These are phyloP conservation scores for Camptogramma bilineatum DNA, from an alignment of 2,888 invertebrate species.

Conservation along the genomic window DNA sequence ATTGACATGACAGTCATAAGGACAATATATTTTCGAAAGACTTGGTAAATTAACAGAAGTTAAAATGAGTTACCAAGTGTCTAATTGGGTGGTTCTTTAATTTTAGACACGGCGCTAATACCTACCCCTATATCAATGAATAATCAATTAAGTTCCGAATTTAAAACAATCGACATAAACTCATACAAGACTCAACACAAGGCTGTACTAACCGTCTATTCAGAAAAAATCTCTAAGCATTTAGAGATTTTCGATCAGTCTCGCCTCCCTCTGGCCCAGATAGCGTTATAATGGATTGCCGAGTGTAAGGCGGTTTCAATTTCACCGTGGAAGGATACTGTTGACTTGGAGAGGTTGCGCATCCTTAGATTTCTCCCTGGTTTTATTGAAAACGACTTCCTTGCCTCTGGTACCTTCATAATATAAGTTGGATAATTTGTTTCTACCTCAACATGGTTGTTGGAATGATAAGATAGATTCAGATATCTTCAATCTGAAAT, in stretches of 20 bases:
- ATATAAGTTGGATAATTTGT: neutral
- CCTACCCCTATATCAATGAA: too few species aligned
- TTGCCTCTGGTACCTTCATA: neutral
- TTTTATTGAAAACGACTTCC: conserved; percentile 13
- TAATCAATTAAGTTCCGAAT: too few species aligned
- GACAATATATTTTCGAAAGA: too few species aligned
- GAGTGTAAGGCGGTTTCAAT: conserved; percentile 5
- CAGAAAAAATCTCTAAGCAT: neutral
- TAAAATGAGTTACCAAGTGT: too few species aligned
- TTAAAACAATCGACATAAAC: too few species aligned
- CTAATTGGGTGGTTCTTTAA: too few species aligned
- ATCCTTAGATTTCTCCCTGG: conserved; percentile 12
- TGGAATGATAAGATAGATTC: neutral
- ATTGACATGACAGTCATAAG: too few species aligned
- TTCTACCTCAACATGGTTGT: neutral
- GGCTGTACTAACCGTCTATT: neutral
- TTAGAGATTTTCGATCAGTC: neutral
- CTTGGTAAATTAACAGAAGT: too few species aligned
- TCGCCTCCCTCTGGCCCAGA: neutral
- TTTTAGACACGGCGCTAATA: too few species aligned
- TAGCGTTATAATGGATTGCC: conserved; percentile 8
- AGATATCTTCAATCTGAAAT: too few species aligned
- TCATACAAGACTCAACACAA: too few species aligned
- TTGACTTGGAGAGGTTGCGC: conserved; percentile 8
- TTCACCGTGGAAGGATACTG: conserved; percentile 6